Base-by-base conservation (phyloP, 2,113 vertebrate genomes). In the Cathartes aura region DNA sequence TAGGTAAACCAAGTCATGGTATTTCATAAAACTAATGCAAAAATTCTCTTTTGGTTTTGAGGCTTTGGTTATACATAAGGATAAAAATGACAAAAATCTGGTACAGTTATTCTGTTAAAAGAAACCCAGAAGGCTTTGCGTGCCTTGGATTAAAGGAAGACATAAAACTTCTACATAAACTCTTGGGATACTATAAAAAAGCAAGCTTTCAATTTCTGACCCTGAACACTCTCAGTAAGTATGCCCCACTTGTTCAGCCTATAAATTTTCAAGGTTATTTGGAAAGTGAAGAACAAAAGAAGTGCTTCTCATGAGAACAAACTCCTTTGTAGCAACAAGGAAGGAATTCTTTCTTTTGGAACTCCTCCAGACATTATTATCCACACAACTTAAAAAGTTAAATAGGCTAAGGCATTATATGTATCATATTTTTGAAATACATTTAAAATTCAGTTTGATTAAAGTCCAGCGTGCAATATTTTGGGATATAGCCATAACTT, bases 241-340 rank as follows among this genome's bases (percentile, higher is more conserved):
- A 83, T 62, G 74, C 23, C 58, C 67, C 15, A 29, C 71, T 94
- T 94, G 67, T 59, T 89, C 93, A 92, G 80, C n/a, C 71, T 95
- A 91, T 89, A 97, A 80, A 96, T 95, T 95, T 87, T 84, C 90
- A 96, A 95, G 89, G 96, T 95, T 95, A 92, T 89, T 92, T 89
- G 64, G 68, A 96, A 95, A 95, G 82, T 19, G 16, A 86, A 93
- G 72, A 82, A 87, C 29, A 79, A 95, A 84, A 87, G 38, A 82
- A 84, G 52, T 76, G 17, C 15, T 91, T 82, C 64, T 89, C 34
- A 29, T 52, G 78, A 89, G 80, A 55, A 95, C 90, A 86, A 83
- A 43, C 1, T 42, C 50, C 53, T 75, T 72, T 8, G 0, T 14
- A 48, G 34, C 34, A 92, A 72, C 11, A 94, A 52, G 47, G 42